phyloP scores from a whole-genome alignment of 2,888 invertebrate species.

The Amphiduros pacificus region DNA sequence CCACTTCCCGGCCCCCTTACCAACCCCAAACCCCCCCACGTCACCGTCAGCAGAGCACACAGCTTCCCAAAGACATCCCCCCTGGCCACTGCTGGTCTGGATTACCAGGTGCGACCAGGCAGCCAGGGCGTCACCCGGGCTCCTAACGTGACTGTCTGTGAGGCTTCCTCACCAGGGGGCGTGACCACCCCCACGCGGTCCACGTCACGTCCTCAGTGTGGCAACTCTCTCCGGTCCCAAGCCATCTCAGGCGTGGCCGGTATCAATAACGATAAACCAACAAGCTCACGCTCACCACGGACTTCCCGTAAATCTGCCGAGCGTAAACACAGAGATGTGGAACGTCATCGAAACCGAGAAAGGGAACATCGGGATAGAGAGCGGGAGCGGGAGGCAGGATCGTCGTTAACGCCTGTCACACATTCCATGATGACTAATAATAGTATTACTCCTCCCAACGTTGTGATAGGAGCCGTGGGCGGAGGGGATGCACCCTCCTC shows the following conservation, averaged over 20 bases:
- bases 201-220: too few relatives aligned
- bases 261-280: too few relatives aligned
- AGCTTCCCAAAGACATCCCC: slow-evolving; percentile 29
- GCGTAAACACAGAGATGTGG: slow-evolving; percentile 11
- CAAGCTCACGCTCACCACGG: slow-evolving; percentile 5
- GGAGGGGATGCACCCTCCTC: slow-evolving; percentile 24
- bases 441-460: slow-evolving; percentile 53
- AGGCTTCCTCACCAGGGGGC: too few relatives aligned
- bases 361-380: too few relatives aligned
- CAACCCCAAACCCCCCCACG: slow-evolving; percentile 7
- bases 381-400: too few relatives aligned
- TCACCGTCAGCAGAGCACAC: slow-evolving; percentile 17
- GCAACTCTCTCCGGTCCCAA: too few relatives aligned
- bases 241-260: too few relatives aligned
- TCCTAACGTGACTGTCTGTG: slow-evolving; percentile 1
- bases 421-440: slow-evolving; percentile 58
- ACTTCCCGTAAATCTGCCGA: slow-evolving; percentile 11
- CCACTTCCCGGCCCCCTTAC: too few relatives aligned
- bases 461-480: slow-evolving; percentile 48
- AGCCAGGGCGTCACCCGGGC: neutral
- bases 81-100: slow-evolving; percentile 10
- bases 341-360: too few relatives aligned
- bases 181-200: slow-evolving; percentile 1
- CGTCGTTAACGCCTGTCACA: too few relatives aligned
- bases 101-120: slow-evolving; percentile 17